Conservation (phyloP, 2,888 invertebrate genomes). For the Sarcophaga rosellei region DNA sequence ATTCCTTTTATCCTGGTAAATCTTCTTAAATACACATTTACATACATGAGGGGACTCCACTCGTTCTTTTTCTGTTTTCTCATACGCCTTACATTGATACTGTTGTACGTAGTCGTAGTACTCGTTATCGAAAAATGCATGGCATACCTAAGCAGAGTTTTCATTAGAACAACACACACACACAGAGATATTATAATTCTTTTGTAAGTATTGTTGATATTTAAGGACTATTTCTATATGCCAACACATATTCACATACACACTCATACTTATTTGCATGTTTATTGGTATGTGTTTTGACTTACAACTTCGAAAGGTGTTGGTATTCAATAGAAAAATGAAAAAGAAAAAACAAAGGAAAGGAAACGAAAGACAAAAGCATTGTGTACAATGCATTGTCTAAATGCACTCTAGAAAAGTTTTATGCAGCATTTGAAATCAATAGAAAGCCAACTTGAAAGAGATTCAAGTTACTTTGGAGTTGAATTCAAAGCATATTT, state of each 20-base stretch:
- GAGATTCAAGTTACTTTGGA: neutral
- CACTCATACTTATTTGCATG: no score
- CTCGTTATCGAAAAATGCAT: neutral
- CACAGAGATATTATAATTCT: constrained; percentile 1
- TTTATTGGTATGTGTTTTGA: no score
- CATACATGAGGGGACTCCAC: neutral
- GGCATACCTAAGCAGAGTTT: neutral
- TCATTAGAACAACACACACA: neutral
- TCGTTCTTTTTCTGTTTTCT: neutral
- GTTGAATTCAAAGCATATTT: constrained; percentile 12
- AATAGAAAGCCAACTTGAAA: neutral
- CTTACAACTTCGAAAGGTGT: neutral
- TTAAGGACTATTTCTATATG: neutral
- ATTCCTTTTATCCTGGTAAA: constrained; percentile 21
- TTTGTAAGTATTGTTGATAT: constrained; percentile 5
- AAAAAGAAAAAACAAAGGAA: neutral
- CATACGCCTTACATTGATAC: neutral
- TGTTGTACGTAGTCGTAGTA: neutral
- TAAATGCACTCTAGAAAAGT: neutral
- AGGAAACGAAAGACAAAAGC: neutral
- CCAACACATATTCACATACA: neutral
- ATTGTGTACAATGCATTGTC: constrained; percentile 27
- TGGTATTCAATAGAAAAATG: constrained; percentile 20
- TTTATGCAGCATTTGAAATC: neutral
- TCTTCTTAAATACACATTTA: constrained; percentile 8